phyloP scores from a whole-genome alignment of 2,888 invertebrate species.

The Arenicola marina region DNA sequence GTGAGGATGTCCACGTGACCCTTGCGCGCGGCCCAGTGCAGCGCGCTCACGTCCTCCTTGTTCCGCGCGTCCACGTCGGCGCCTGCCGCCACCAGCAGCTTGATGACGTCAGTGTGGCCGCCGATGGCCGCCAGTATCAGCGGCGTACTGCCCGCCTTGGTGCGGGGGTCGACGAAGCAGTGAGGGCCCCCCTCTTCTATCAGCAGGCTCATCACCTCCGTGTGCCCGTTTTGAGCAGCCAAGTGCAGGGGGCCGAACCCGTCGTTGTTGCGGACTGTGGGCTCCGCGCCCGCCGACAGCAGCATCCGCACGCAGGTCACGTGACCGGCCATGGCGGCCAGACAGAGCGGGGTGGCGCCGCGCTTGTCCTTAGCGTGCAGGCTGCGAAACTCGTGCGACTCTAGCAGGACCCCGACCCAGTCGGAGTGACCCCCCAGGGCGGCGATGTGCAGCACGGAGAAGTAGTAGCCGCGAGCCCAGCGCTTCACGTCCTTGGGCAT shows the following conservation, averaged over 20 bases:
- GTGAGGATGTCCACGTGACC: background rate
- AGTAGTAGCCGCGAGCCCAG: background rate
- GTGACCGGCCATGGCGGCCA: constrained; percentile 7
- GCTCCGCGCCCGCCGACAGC: background rate
- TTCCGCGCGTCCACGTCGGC: no score
- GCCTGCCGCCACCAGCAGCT: no score
- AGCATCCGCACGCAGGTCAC: constrained; percentile 1
- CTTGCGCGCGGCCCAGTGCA: no score
- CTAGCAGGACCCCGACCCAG: background rate
- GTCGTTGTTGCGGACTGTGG: constrained; percentile 8
- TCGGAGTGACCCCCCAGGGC: constrained; percentile 6
- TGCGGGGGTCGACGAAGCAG: background rate
- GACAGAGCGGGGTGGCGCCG: constrained; percentile 8
- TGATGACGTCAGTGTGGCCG: no score
- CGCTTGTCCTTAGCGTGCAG: constrained; percentile 9
- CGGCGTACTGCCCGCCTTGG: no score
- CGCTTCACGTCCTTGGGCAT: no score
- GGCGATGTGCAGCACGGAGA: background rate
- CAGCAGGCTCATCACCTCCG: background rate
- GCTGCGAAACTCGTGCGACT: no score
- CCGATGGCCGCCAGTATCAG: no score
- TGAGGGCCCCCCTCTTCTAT: background rate
- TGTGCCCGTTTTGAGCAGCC: constrained; percentile 3
- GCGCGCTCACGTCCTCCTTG: no score
- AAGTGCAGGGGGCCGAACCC: constrained; percentile 4